Base-by-base conservation (phyloP, 1,140 invertebrate species). In the Drosophila nasuta region DNA sequence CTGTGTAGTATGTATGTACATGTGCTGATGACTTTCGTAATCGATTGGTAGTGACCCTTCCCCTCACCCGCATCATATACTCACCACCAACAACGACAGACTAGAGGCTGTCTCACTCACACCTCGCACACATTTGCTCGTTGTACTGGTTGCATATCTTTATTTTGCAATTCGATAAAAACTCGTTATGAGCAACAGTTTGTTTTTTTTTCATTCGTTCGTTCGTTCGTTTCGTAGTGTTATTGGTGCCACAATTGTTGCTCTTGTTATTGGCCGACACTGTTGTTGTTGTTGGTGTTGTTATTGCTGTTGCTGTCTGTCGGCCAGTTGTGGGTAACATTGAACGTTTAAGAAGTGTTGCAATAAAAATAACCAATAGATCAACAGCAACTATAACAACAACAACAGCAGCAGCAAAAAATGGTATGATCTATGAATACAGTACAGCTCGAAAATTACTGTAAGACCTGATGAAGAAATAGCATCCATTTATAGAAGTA, bases 81-180 rank as follows among this genome's bases (percentile, higher is more conserved):
- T 66, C 59, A 70, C 17, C 51, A 65, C 13, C 51, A 33, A n/a
- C 58, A 56, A 15, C 46, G 20, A 62, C 57, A 69, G 60, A 67
- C 60, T 41, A 63, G 63, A 72, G 35, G 35, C 35, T 38, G 35
- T 38, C n/a, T 67, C 58, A 41, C 71, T 67, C 65, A 76, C 52
- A 68, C 56, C 56, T 69, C 58, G 35, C 60, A 33, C 49, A 75
- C 72, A 75, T 70, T 75, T 71, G 66, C 62, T 57, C 51, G 56
- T 49, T 72, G 66, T 75, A 74, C 74, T 81, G 81, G 81, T 83
- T 79, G 80, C 74, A 77, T 77, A 68, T 74, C 70, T 85, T 81
- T 81, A 81, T 89, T 89, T 89, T 89, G 85, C 85, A 89, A 89
- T 89, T 90, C 81, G 85, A 89, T 90, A 85, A 81, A 89, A 89